Conservation (phyloP, 1,140 invertebrate genomes). For the Heliconius nattereri region DNA sequence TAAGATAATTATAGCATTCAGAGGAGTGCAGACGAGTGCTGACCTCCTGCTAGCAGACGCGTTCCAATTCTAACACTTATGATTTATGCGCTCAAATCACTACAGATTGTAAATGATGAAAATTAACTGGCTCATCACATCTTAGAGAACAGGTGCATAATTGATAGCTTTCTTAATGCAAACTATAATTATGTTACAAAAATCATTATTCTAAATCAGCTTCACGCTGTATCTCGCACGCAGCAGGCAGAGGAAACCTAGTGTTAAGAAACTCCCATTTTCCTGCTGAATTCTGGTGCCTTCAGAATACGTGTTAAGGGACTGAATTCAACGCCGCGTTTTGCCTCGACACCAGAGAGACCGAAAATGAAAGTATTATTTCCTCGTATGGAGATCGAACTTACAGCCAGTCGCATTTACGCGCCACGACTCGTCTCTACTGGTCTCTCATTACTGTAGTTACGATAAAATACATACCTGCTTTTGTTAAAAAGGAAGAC, state of each 20-base stretch:
- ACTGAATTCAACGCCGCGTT: too few relatives aligned
- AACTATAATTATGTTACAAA: not conserved
- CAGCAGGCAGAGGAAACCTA: too few relatives aligned
- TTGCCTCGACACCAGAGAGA: too few relatives aligned
- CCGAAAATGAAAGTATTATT: too few relatives aligned
- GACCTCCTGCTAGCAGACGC: constrained; percentile 53
- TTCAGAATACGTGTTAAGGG: too few relatives aligned
- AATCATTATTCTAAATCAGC: not conserved
- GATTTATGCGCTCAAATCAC: constrained; percentile 54
- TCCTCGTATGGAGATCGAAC: too few relatives aligned
- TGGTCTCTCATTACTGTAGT: not conserved
- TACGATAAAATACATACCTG: not conserved
- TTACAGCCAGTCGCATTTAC: too few relatives aligned
- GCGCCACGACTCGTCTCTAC: too few relatives aligned
- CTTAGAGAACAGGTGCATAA: constrained; percentile 42
- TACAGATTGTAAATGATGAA: constrained; percentile 44
- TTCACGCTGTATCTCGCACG: too few relatives aligned
- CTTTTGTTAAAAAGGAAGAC: too few relatives aligned
- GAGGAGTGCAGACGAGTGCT: constrained; percentile 33
- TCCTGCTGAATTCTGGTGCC: too few relatives aligned
- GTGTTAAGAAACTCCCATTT: too few relatives aligned
- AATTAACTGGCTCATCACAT: constrained; percentile 42
- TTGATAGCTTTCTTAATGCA: constrained; percentile 13
- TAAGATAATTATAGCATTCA: constrained; percentile 28
- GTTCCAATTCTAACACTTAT: constrained; percentile 48